phyloP scores from a whole-genome alignment of 2,797 vertebrate genomes.

The Sebastiscus tertius region DNA sequence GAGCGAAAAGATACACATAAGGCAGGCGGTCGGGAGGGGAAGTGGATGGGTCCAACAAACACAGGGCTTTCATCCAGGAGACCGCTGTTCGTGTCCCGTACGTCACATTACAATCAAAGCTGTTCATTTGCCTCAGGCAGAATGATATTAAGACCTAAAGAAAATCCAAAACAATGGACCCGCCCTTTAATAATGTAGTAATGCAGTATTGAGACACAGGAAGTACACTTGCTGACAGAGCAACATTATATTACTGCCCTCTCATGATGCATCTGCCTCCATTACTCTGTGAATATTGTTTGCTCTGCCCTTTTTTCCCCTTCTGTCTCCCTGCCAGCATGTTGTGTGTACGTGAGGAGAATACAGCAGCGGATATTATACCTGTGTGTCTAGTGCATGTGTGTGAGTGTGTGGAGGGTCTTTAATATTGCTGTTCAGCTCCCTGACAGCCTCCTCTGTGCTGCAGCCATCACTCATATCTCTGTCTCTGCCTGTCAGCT shows the following conservation, averaged over 20 bases:
- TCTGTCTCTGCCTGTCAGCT: constrained; percentile 24
- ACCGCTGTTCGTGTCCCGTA: no score
- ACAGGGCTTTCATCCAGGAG: no score
- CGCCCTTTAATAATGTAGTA: constrained; percentile 1
- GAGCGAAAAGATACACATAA: no score
- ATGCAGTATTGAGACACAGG: constrained; percentile 12
- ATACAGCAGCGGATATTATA: not conserved
- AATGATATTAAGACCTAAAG: no score
- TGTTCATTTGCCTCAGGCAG: no score
- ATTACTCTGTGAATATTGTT: constrained; percentile 6
- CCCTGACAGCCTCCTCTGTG: not conserved
- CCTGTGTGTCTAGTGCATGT: not conserved
- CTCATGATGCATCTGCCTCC: constrained; percentile 18
- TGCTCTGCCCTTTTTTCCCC: not conserved
- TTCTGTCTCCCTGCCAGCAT: not conserved
- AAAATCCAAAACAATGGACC: no score
- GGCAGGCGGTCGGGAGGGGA: no score
- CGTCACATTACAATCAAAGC: fast-evolving
- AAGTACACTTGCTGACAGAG: constrained; percentile 35
- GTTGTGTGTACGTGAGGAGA: constrained; percentile 14
- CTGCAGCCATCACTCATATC: constrained; percentile 33
- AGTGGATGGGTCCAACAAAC: no score
- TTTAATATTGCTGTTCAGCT: constrained; percentile 17
- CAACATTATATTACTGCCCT: constrained; percentile 22
- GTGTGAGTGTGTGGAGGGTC: not conserved